Base-by-base conservation (phyloP, 1,140 invertebrate genomes). In the Reticulitermes speratus region DNA sequence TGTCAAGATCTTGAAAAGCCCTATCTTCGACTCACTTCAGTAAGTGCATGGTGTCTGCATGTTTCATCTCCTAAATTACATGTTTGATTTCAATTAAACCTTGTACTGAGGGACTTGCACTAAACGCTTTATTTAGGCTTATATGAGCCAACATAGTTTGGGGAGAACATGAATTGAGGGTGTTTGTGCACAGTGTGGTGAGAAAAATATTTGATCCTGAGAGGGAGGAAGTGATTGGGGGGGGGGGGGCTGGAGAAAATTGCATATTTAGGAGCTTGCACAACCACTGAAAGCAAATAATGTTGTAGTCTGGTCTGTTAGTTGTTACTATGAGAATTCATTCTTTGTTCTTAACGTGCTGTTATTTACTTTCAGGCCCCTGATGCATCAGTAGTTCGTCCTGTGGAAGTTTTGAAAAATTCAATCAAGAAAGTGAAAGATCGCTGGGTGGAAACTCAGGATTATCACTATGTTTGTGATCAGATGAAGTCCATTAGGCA, bases 401-500 rank as follows among this genome's bases (percentile, higher is more conserved):
- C 98, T 89, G 94, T 96, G 89, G 93, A 95, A 90, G 94, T 99
- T 83, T 93, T 99, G 65, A 93, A 93, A 88, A 95, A 95, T 91
- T 97, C 98, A 81, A 93, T 99, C 88, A 93, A 93, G 89, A 96
- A 97, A 92, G 97, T 99, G 2, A 98, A 99, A 91, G 93, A 95
- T 86, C 95, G 96, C 88, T 99, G 98, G 98, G 94, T 95, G 84
- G 92, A 94, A 85, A 97, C 96, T 89, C 95, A 96, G 89, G 98
- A 99, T 92, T 99, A 99, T 92, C 95, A 95, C 91, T 99, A 98
- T 93, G 96, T 97, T 85, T 99, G 98, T 93, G 98, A 99, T 94
- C 98, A 99, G 92, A 92, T 99, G 52, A 99, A 99, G 92, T 99
- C 98, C 25, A 99, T 99, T 89, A 93, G 99, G 88, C 99, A 99